phyloP scores from a whole-genome alignment of 2,113 vertebrate genomes.

The Tragelaphus scriptus region DNA sequence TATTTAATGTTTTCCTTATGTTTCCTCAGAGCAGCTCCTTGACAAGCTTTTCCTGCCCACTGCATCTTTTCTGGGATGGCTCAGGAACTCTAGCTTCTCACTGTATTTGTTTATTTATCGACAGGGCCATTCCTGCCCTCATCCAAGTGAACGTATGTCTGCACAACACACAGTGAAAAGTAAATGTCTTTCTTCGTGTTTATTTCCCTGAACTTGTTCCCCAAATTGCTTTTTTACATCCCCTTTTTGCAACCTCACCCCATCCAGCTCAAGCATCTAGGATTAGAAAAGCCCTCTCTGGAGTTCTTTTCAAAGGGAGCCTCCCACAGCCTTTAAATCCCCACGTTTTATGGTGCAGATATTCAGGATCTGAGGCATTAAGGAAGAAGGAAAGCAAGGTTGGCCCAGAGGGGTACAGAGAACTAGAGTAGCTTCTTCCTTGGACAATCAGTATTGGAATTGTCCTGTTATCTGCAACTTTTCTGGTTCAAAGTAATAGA shows the following conservation, averaged over 20 bases:
- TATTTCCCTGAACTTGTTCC: constrained; percentile 61
- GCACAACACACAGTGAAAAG: constrained; percentile 21
- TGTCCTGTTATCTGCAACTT: not conserved
- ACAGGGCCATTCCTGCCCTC: constrained; percentile 44
- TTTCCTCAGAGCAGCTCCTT: constrained; percentile 64
- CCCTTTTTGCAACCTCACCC: constrained; percentile 74
- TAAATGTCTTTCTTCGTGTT: constrained; percentile 34
- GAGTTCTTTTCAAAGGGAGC: constrained; percentile 79
- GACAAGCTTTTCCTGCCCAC: constrained; percentile 72
- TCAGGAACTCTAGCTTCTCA: constrained; percentile 45
- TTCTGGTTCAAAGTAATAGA: constrained; percentile 36
- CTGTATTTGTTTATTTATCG: constrained; percentile 66
- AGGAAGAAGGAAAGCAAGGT: constrained; percentile 29
- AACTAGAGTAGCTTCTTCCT: constrained; percentile 36
- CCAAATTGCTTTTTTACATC: constrained; percentile 75
- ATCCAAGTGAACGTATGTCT: constrained; percentile 23
- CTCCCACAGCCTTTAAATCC: constrained; percentile 80
- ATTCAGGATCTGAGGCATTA: constrained; percentile 70
- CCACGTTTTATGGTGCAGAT: constrained; percentile 75
- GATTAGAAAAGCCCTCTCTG: constrained; percentile 77
- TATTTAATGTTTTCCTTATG: constrained; percentile 84
- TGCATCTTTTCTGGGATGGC: constrained; percentile 58
- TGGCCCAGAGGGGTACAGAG: constrained; percentile 36
- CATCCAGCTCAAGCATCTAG: constrained; percentile 78
- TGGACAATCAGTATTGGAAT: constrained; percentile 33